Conservation (phyloP, 2,113 vertebrate species). For the Dascyllus trimaculatus region DNA sequence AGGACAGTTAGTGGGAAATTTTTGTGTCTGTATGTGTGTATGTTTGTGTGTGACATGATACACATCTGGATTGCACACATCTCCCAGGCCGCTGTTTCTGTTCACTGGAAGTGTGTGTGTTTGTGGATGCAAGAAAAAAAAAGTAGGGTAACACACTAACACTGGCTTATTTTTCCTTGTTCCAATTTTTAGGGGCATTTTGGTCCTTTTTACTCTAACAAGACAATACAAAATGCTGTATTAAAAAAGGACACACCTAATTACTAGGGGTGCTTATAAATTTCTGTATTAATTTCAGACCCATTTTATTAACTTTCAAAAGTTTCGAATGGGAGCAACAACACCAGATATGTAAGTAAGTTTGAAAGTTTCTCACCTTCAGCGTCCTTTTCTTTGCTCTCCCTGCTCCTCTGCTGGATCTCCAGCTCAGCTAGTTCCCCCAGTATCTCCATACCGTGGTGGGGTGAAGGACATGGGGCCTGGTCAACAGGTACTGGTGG, state of each 20-base stretch:
- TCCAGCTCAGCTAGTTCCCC: slow-evolving; percentile 94
- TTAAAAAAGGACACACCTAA: background rate
- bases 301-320: too few species aligned
- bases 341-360: too few species aligned
- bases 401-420: slow-evolving; percentile 79
- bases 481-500: slow-evolving; percentile 34
- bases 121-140: slow-evolving; percentile 3
- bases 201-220: slow-evolving; percentile 5
- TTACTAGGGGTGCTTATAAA: too few species aligned
- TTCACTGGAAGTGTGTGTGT: slow-evolving; percentile 42
- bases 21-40: slow-evolving; percentile 23
- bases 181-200: slow-evolving; percentile 33
- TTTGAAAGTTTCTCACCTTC: slow-evolving; percentile 55
- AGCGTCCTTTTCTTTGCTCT: slow-evolving; percentile 71
- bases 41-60: slow-evolving; percentile 32
- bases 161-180: slow-evolving; percentile 23
- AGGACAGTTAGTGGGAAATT: slow-evolving; percentile 59
- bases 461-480: slow-evolving; percentile 68
- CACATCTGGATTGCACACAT: slow-evolving; percentile 66
- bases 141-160: background rate
- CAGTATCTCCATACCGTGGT: slow-evolving; percentile 92
- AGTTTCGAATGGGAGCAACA: background rate
- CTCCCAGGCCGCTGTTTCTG: slow-evolving; percentile 30
- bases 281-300: too few species aligned
- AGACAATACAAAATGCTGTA: background rate